Evolutionary conservation across 1,140 invertebrate genomes (phyloP).

Genomic region (Archivesica marissinica): DNA sequence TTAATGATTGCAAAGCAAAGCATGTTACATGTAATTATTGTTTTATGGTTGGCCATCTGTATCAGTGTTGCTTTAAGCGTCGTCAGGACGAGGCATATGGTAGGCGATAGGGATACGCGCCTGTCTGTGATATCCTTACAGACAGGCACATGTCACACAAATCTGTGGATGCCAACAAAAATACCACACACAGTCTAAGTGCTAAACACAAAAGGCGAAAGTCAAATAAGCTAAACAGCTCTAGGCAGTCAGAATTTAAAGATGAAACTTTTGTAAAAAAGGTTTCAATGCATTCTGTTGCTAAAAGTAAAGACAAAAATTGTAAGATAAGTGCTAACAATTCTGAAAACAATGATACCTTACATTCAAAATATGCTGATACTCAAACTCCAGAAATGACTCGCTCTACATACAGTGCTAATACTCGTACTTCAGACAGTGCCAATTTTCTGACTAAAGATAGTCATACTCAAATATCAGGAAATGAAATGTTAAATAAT

Average conservation of each 20-base stretch:
- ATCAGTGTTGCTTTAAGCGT: neutral
- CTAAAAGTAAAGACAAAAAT: no score
- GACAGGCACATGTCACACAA: neutral
- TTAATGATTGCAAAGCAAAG: no score
- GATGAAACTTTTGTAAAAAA: neutral
- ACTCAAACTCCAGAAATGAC: no score
- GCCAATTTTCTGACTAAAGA: no score
- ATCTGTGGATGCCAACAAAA: conserved; percentile 19
- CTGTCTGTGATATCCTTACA: no score
- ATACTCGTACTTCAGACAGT: no score
- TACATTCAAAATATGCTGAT: no score
- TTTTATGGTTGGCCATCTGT: neutral
- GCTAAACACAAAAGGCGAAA: neutral
- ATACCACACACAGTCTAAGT: neutral
- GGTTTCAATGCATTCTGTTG: neutral
- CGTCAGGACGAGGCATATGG: neutral
- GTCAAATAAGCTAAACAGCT: neutral
- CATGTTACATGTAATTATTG: neutral
- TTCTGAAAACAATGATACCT: no score
- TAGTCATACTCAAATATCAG: no score
- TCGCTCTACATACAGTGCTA: no score
- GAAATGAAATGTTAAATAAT: no score
- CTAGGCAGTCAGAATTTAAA: neutral
- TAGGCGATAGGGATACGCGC: conserved; percentile 57
- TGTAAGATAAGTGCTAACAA: no score